phyloP scores from a whole-genome alignment of 2,888 invertebrate species.

The Bibio marci region DNA sequence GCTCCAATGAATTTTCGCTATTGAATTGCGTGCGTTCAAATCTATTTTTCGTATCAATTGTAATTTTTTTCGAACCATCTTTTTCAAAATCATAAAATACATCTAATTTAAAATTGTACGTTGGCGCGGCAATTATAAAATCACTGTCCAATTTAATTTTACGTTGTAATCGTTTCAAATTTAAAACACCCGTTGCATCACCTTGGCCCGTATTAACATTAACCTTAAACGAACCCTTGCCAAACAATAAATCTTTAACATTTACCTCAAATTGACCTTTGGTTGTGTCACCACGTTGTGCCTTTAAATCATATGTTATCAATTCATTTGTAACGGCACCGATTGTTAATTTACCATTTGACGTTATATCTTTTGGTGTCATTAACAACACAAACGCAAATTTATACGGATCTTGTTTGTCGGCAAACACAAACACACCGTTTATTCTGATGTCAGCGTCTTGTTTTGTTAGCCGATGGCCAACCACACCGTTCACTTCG shows the following conservation, averaged over 20 bases:
- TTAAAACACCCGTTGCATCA: constrained; percentile 28
- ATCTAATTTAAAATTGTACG: constrained; percentile 42
- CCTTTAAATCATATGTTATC: constrained; percentile 16
- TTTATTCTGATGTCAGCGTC: constrained; percentile 22
- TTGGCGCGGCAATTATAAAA: constrained; percentile 40
- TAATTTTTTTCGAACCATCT: constrained; percentile 48
- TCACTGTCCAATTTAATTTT: constrained; percentile 44
- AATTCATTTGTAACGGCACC: constrained; percentile 13
- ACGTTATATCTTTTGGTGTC: constrained; percentile 25
- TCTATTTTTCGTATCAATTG: constrained; percentile 43
- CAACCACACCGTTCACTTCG: constrained; percentile 21
- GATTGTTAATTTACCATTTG: constrained; percentile 26
- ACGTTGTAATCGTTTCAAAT: constrained; percentile 32
- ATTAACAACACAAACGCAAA: constrained; percentile 2
- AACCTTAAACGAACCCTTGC: constrained; percentile 43
- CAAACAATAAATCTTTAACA: constrained; percentile 40
- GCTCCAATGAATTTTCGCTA: constrained; percentile 41
- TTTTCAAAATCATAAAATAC: constrained; percentile 51
- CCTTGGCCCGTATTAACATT: constrained; percentile 37
- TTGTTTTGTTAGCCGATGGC: constrained; percentile 18
- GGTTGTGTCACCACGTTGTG: constrained; percentile 26
- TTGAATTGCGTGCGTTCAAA: constrained; percentile 29
- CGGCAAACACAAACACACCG: constrained; percentile 17
- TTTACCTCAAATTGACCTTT: constrained; percentile 34
- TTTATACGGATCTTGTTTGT: constrained; percentile 17